Percentiles rank a stretch among this genome's conserved stretches.
These are phyloP conservation scores for Drosophila equinoxialis DNA, from an alignment of 1,140 invertebrate genomes.

Conservation along the genomic window DNA sequence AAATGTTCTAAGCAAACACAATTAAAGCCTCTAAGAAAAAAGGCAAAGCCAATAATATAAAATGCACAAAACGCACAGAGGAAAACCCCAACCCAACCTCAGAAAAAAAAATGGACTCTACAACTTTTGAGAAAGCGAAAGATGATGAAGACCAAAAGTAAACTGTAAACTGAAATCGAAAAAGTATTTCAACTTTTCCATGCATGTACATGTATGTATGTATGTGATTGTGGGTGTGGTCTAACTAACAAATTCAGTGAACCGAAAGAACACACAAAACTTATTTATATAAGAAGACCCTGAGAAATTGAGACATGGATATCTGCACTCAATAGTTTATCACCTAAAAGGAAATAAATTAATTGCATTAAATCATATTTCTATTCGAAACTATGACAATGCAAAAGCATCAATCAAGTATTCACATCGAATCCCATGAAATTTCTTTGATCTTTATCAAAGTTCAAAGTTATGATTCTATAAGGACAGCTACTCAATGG, in stretches of 20 bases:
- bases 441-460: too few species aligned
- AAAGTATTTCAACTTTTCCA: neutral
- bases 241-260: neutral
- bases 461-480: too few species aligned
- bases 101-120: slow-evolving; percentile 14
- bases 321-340: too few species aligned
- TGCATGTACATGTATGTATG: neutral
- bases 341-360: too few species aligned
- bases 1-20: slow-evolving; percentile 74
- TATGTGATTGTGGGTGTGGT: neutral
- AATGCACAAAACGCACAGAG: slow-evolving; percentile 71
- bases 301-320: too few species aligned
- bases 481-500: too few species aligned
- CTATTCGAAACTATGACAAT: too few species aligned
- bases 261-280: too few species aligned
- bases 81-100: slow-evolving; percentile 43
- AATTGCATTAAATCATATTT: too few species aligned
- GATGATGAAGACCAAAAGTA: neutral
- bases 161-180: slow-evolving; percentile 1
- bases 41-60: slow-evolving; percentile 74
- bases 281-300: too few species aligned
- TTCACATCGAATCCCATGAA: too few species aligned
- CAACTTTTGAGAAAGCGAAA: neutral
- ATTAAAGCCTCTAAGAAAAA: slow-evolving; percentile 76
- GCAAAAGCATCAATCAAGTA: too few species aligned